Base-by-base conservation (phyloP, 2,797 vertebrate species). In the Gadopsis marmoratus region DNA sequence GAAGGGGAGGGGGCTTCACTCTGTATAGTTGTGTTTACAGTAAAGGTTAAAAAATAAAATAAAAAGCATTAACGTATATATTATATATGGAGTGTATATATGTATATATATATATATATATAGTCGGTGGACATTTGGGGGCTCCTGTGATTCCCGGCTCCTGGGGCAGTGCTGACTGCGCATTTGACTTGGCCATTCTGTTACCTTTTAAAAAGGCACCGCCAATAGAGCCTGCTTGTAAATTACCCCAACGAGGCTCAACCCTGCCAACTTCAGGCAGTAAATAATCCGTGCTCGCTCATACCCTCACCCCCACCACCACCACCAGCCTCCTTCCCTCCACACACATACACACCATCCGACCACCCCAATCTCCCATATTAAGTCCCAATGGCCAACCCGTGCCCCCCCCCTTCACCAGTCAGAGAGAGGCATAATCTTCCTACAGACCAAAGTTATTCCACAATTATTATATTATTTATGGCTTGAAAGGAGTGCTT, bases 151-250 rank as follows among this genome's bases (percentile, higher is more conserved):
- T 86, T 69, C 66, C 88, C 71, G 10, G 79, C 82, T 83, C 74
- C 80, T 79, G 89, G 79, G 83, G 83, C 80, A 88, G 78, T 74
- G 83, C 91, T 91, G 92, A 92, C 85, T 90, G 73, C 45, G 90
- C 83, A 79, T 93, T 93, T 91, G 81, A 89, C 87, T 94, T 94
- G 93, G 92, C 93, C 92, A 91, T 87, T 86, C 86, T 78, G 87
- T 85, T 93, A 86, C 91, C 89, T 89, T 93, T 94, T 93, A 93
- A 95, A 92, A 92, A 93, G 85, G 91, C 90, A 93, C 90, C 90
- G 91, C 92, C 89, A 90, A 93, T 92, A 92, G 85, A 90, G 89
- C 68, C 70, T 71, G 88, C 89, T 94, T 93, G 86, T 95, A 94
- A 94, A 95, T 95, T 92, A 94, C 89, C 84, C 77, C 91, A 92